Percentiles rank a stretch among this genome's conserved stretches.
Conservation (phyloP, 2,888 invertebrate species). For the Vannuccia rotundouncinata region DNA sequence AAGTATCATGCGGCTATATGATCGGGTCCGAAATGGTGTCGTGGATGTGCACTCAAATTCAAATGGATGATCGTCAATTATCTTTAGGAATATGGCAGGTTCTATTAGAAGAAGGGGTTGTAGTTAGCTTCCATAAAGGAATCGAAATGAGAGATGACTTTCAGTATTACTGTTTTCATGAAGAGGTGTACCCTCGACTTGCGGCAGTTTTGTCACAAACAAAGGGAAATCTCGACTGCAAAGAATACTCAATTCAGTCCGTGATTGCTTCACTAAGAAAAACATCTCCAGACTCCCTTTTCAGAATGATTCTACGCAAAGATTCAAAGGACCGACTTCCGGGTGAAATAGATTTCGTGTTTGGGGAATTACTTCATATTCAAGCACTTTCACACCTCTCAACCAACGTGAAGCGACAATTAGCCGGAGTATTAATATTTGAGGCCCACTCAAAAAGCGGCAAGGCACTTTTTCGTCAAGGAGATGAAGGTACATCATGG, state of each 20-base stretch:
- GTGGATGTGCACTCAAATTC: constrained; percentile 67
- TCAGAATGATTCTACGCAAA: constrained; percentile 73
- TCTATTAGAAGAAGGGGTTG: constrained; percentile 70
- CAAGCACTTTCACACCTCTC: constrained; percentile 73
- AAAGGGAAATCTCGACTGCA: constrained; percentile 64
- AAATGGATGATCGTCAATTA: constrained; percentile 64
- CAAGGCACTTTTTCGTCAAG: constrained; percentile 76
- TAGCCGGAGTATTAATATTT: constrained; percentile 71
- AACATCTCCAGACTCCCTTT: constrained; percentile 70
- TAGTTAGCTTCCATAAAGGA: constrained; percentile 55
- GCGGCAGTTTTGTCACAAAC: neutral
- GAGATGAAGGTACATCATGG: constrained; percentile 76
- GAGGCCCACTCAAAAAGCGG: constrained; percentile 72
- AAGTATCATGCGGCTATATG: constrained; percentile 53
- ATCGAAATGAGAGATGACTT: constrained; percentile 62
- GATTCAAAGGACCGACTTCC: constrained; percentile 68
- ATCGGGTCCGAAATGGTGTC: constrained; percentile 74
- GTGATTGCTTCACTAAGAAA: constrained; percentile 65
- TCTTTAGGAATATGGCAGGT: constrained; percentile 78
- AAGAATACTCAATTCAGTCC: constrained; percentile 59
- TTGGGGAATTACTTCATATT: constrained; percentile 73
- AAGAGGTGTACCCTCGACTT: constrained; percentile 19
- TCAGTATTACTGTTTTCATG: constrained; percentile 34
- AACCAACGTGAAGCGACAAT: constrained; percentile 72
- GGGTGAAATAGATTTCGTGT: constrained; percentile 73